Conservation (phyloP, 1,140 invertebrate species). For the Caerostris extrusa region DNA sequence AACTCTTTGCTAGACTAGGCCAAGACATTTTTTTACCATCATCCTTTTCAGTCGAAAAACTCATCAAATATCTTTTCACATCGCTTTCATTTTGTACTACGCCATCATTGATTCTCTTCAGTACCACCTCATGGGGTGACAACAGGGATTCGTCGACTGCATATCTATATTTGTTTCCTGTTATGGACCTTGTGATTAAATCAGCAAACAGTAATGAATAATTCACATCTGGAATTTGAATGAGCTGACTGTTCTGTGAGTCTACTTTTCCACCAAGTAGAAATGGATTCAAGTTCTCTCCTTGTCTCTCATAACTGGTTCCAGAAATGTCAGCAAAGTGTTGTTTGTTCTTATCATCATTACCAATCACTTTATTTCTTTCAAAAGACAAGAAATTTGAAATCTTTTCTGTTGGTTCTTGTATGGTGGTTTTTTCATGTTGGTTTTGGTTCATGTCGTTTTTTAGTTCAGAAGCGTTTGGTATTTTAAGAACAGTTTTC, state of each 20-base stretch:
- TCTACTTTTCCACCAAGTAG: neutral
- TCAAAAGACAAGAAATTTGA: too few species aligned
- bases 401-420: too few species aligned
- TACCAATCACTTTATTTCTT: too few species aligned
- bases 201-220: neutral
- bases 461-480: too few species aligned
- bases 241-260: neutral
- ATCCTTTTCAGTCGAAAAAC: neutral
- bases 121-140: neutral
- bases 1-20: neutral
- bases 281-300: neutral
- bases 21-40: neutral
- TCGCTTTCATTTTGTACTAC: neutral
- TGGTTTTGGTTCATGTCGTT: too few species aligned
- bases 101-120: neutral
- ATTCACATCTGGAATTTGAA: neutral
- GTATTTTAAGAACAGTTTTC: neutral
- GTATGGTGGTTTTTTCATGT: too few species aligned
- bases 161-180: neutral
- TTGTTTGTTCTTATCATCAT: too few species aligned
- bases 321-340: too few species aligned
- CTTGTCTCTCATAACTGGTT: too few species aligned
- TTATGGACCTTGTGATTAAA: neutral
- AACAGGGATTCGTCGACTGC: neutral
- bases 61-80: neutral